Evolutionary conservation across 2,888 invertebrate species (phyloP).

Genomic region (Polydrusus pterygomalis): DNA sequence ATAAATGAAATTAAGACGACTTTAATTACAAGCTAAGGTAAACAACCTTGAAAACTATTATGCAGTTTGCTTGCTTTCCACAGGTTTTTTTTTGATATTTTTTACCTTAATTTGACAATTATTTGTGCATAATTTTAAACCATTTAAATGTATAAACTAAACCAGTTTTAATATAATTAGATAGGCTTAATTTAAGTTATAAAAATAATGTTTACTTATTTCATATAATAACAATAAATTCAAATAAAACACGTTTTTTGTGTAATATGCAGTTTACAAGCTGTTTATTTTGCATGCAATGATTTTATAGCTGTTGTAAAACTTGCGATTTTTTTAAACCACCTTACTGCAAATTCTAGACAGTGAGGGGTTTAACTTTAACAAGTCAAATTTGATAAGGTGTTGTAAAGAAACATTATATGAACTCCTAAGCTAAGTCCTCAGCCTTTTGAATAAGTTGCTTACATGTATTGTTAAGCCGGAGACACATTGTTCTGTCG

Average conservation of each 20-base stretch:
- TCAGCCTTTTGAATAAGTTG: too few relatives aligned
- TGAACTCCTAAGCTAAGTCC: too few relatives aligned
- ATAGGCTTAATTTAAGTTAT: background rate
- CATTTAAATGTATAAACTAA: background rate
- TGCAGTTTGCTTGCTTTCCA: background rate
- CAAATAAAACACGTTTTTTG: background rate
- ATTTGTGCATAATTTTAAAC: conserved; percentile 2
- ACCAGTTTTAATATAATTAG: background rate
- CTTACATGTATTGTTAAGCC: too few relatives aligned
- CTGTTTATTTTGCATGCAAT: background rate
- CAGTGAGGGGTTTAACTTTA: too few relatives aligned
- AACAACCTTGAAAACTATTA: background rate
- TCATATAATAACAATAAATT: background rate
- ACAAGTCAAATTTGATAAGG: too few relatives aligned
- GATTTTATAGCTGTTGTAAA: too few relatives aligned
- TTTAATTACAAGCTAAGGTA: background rate
- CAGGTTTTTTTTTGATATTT: background rate
- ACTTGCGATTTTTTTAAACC: too few relatives aligned
- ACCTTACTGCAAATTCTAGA: too few relatives aligned
- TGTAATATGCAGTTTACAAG: background rate
- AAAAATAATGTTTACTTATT: background rate
- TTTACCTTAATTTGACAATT: background rate
- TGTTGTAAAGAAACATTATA: too few relatives aligned
- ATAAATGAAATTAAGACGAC: too few relatives aligned
- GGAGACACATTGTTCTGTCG: too few relatives aligned